A percentile compares a stretch with the other conserved stretches of the same genome.
These are phyloP conservation scores for Urocyon cinereoargenteus DNA, from an alignment of 2,797 vertebrate genomes.

Conservation along the genomic window DNA sequence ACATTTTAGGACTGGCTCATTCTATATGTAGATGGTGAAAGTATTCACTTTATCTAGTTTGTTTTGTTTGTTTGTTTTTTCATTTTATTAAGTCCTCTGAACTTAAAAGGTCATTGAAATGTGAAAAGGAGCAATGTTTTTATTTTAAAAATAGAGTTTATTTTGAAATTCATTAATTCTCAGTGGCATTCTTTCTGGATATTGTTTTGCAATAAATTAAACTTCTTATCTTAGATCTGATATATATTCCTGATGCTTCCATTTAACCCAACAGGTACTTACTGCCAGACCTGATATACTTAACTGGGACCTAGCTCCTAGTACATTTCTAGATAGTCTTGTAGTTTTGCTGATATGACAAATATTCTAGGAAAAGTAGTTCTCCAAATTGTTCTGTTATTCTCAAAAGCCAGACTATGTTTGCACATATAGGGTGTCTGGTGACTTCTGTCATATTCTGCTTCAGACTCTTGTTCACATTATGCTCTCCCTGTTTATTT, in stretches of 20 bases:
- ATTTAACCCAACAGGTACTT: neutral
- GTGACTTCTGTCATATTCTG: neutral
- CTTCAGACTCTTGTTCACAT: neutral
- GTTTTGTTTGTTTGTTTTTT: neutral
- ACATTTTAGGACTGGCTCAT: neutral
- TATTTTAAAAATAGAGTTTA: neutral
- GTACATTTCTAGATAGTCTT: neutral
- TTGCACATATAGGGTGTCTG: neutral
- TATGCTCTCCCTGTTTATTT: neutral
- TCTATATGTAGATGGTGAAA: neutral
- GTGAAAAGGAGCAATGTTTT: neutral
- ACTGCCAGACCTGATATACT: neutral
- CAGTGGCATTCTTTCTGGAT: neutral
- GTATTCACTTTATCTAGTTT: neutral
- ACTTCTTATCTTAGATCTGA: neutral
- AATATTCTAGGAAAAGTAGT: neutral
- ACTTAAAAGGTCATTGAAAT: neutral
- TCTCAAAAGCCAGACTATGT: neutral
- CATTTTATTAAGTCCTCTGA: neutral
- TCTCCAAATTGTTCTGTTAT: neutral
- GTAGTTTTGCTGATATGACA: neutral
- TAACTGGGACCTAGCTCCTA: neutral
- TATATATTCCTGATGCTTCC: neutral
- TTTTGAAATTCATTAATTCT: neutral
- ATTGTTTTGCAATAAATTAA: neutral